phyloP scores from a whole-genome alignment of 2,797 vertebrate species.

The Odontamblyopus lacepedii region DNA sequence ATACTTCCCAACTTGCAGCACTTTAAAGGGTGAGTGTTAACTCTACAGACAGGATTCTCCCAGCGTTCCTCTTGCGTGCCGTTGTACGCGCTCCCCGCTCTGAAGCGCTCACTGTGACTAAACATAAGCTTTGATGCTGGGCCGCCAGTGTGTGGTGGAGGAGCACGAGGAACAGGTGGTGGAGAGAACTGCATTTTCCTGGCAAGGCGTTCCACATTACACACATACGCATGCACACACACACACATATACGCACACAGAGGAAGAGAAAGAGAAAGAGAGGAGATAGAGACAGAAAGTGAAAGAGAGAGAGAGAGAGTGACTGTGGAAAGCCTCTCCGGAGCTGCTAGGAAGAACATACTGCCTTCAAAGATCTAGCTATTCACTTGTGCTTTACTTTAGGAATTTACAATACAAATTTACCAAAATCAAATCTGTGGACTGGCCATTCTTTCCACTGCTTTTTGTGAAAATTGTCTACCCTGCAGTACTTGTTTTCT shows the following conservation, averaged over 20 bases:
- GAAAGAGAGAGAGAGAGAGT: slow-evolving; percentile 10
- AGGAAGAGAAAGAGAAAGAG: too few species aligned
- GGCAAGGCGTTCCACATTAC: slow-evolving; percentile 27
- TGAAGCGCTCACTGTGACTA: slow-evolving; percentile 38
- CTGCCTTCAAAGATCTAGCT: neutral
- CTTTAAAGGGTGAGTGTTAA: slow-evolving; percentile 12
- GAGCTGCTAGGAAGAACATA: neutral
- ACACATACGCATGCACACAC: neutral
- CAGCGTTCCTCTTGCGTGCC: slow-evolving; percentile 6
- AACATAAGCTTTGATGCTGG: slow-evolving; percentile 32
- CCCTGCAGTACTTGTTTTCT: too few species aligned
- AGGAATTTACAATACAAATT: slow-evolving; percentile 1
- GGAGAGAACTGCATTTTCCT: slow-evolving; percentile 41
- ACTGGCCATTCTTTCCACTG: neutral
- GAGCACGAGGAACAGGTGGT: slow-evolving; percentile 49
- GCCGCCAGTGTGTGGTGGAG: slow-evolving; percentile 23
- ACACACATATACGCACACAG: neutral
- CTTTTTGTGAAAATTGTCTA: neutral
- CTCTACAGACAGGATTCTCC: slow-evolving; percentile 17
- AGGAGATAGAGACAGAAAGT: too few species aligned
- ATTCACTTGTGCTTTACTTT: neutral
- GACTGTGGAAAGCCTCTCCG: slow-evolving; percentile 14
- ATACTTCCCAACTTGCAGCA: slow-evolving; percentile 8
- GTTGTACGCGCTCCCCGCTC: slow-evolving; percentile 12
- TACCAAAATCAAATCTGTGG: neutral